A percentile compares a stretch with the other conserved stretches of the same genome.
phyloP scores from a whole-genome alignment of 2,113 vertebrate species.

The Syngnathoides biaculeatus region DNA sequence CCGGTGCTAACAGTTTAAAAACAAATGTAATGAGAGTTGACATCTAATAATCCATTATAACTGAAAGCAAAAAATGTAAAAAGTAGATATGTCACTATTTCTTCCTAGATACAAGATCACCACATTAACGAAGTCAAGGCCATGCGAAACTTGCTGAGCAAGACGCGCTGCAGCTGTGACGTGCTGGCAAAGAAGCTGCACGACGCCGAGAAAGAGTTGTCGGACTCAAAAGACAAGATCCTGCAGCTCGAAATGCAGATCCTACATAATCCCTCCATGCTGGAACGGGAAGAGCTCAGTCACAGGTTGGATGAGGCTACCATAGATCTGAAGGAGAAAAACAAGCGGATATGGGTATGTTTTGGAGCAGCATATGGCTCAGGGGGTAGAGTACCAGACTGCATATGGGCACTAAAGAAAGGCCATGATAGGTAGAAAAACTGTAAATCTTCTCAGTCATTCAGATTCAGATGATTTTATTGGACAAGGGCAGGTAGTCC shows the following conservation, averaged over 20 bases:
- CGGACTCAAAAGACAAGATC: conserved; percentile 1
- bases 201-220: neutral
- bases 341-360: conserved; percentile 9
- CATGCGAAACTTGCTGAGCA: neutral
- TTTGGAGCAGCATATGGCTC: neutral
- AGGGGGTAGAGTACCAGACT: neutral
- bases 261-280: neutral
- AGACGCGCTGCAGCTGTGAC: conserved; percentile 3
- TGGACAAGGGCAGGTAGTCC: neutral
- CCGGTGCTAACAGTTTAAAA: no score
- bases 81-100: neutral
- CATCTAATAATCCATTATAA: no score
- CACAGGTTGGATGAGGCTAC: neutral
- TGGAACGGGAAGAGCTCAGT: conserved; percentile 5
- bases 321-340: neutral
- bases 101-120: neutral
- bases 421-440: neutral
- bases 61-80: no score
- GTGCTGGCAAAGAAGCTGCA: neutral
- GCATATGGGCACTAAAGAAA: neutral
- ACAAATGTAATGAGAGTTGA: no score
- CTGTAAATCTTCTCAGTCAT: neutral
- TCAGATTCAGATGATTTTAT: neutral
- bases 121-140: neutral
- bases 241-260: conserved; percentile 4